Evolutionary conservation across 2,888 invertebrate genomes (phyloP).

Genomic region (Philhelius pedissequus): DNA sequence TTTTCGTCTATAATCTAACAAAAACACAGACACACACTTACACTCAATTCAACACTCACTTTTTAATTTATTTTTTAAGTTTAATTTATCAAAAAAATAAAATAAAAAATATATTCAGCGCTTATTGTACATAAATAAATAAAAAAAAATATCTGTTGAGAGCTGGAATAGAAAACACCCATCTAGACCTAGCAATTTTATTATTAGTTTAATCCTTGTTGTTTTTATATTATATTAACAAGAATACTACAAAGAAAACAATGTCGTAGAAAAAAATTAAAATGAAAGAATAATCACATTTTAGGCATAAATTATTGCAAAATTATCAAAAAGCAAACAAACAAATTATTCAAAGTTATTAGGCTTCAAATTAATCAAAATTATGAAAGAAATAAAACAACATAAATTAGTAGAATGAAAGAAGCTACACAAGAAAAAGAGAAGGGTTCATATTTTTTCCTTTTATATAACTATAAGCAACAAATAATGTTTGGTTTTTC

Average conservation of each 20-base stretch:
- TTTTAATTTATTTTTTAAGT: slow-evolving; percentile 38
- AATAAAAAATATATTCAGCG: slow-evolving; percentile 1
- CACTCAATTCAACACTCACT: slow-evolving; percentile 6
- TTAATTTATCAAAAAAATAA: slow-evolving; percentile 49
- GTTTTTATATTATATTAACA: background rate
- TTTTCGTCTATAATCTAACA: slow-evolving; percentile 46
- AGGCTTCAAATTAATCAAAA: slow-evolving; percentile 25
- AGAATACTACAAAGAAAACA: slow-evolving; percentile 30
- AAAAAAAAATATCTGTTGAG: slow-evolving; percentile 21
- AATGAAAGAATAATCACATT: slow-evolving; percentile 22
- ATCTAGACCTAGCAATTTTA: background rate
- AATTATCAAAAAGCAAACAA: slow-evolving; percentile 30
- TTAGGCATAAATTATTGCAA: slow-evolving; percentile 61
- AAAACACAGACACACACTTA: slow-evolving; percentile 23
- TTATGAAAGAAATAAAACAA: slow-evolving; percentile 1
- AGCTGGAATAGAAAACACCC: slow-evolving; percentile 34
- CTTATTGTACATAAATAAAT: slow-evolving; percentile 44
- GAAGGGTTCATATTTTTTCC: slow-evolving; percentile 11
- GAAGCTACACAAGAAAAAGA: background rate
- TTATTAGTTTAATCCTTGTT: background rate
- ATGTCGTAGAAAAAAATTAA: slow-evolving; percentile 11
- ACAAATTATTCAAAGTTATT: slow-evolving; percentile 38
- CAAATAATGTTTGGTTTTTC: background rate
- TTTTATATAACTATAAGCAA: background rate
- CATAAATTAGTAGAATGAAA: slow-evolving; percentile 8